Base-by-base conservation (phyloP, 2,113 vertebrate genomes). In the Prionailurus viverrinus region DNA sequence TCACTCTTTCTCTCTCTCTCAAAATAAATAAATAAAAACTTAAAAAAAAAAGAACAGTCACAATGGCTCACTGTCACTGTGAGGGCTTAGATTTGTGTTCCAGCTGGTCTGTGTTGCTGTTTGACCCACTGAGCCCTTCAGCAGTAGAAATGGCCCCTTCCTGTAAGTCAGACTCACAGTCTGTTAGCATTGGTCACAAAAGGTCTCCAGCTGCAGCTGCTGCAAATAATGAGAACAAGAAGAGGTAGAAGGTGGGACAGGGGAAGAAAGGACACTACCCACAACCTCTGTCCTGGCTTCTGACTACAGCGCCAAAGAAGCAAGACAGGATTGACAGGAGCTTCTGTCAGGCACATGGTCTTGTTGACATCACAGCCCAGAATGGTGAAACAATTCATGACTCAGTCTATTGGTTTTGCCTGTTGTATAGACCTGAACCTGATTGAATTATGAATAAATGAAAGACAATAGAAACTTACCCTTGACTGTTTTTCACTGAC, bases 141-240 rank as follows among this genome's bases (percentile, higher is more conserved):
- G 51, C 66, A 86, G 76, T 63, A 73, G 53, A 33, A 96, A 95
- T n/a, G 31, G 19, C 12, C 29, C 25, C 45, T 91, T 89, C 45
- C 68, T 33, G 45, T 89, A 86, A 87, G 33, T 66, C 58, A 51
- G 90, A 96, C 51, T 36, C 29, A 95, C 68, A 53, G 48, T 90
- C n/a, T 80, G 3, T 80, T 86, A 92, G 18, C 45, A 68, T 65
- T 45, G 90, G 51, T 89, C 83, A 96, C 45, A 88, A 93, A 81
- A 61, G 9, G n/a, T 92, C 68, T 97, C 10, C 79, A 84, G 48
- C 51, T 87, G 31, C 23, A 93, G 71, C 94, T 96, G 31, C 33
- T 92, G 7, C 7, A 96, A 96, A 96, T 90, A 82, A 93, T 85
- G 55, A 94, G 80, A 65, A 84, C 45, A 55, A 61, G 29, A 85